Evolutionary conservation across 2,797 vertebrate genomes (phyloP).

Genomic region (Gobionotothen gibberifrons): DNA sequence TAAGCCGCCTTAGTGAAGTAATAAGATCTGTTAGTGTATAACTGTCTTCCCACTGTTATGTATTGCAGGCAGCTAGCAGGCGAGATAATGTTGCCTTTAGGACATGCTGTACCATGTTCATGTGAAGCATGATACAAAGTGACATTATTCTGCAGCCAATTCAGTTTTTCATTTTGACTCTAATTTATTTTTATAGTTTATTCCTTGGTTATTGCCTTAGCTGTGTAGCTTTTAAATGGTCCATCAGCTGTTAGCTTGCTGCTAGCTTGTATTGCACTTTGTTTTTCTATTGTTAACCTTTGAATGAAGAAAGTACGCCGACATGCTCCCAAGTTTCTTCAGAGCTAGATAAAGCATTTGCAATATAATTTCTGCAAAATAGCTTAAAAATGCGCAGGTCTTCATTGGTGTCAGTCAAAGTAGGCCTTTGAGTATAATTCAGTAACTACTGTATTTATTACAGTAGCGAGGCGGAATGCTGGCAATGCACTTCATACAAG

Average conservation of each 20-base stretch:
- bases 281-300: not conserved
- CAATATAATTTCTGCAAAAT: not conserved
- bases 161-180: not conserved
- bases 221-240: not conserved
- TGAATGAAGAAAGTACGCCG: not conserved
- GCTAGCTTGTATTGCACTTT: constrained; percentile 46
- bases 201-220: not conserved
- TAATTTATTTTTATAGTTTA: fast-evolving
- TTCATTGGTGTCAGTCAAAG: not conserved
- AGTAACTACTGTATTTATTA: not conserved
- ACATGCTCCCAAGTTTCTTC: not conserved
- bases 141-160: not conserved
- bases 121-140: not conserved
- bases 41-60: constrained; percentile 16
- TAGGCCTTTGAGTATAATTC: constrained; percentile 4
- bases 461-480: not conserved
- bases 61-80: constrained; percentile 43
- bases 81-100: not conserved
- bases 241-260: constrained; percentile 67
- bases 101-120: not conserved
- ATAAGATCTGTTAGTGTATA: constrained; percentile 14
- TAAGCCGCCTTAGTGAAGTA: constrained; percentile 66
- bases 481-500: not conserved
- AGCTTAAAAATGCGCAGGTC: not conserved
- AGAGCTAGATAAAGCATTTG: not conserved